A percentile compares a stretch with the other conserved stretches of the same genome.
Evolutionary conservation across 2,888 invertebrate genomes (phyloP).

Genomic region (Blera fallax): DNA sequence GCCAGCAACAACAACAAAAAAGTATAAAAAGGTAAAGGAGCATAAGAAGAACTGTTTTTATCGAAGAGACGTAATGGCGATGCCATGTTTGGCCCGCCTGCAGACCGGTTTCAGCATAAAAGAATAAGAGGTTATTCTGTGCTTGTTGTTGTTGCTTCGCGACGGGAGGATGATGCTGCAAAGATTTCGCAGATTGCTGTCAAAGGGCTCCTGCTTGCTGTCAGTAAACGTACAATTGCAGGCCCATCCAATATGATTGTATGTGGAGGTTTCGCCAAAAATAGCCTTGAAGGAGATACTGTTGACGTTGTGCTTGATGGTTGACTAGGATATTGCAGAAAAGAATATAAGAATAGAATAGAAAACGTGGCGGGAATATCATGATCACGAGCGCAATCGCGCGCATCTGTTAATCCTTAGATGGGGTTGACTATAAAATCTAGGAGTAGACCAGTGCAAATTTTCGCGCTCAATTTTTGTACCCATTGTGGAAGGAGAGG

Average conservation of each 20-base stretch:
- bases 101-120: constrained; percentile 36
- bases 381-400: constrained; percentile 39
- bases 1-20: constrained; percentile 17
- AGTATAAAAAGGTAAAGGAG: constrained; percentile 28
- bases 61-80: constrained; percentile 62
- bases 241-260: not conserved
- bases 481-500: not conserved
- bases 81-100: constrained; percentile 61
- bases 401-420: constrained; percentile 57
- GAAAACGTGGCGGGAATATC: constrained; percentile 59
- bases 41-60: constrained; percentile 40
- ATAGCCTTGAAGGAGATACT: constrained; percentile 34
- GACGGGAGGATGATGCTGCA: constrained; percentile 32
- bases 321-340: not conserved
- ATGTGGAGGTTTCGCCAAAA: constrained; percentile 49
- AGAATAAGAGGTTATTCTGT: constrained; percentile 11
- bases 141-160: not conserved
- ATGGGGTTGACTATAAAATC: constrained; percentile 12
- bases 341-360: constrained; percentile 51
- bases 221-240: constrained; percentile 57
- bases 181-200: constrained; percentile 61
- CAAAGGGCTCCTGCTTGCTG: constrained; percentile 62
- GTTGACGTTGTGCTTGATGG: constrained; percentile 25
- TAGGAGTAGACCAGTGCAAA: not conserved
- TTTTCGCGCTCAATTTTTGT: constrained; percentile 52